A percentile compares a stretch with the other conserved stretches of the same genome.
Conservation (phyloP, 2,797 vertebrate genomes). For the Petrocephalus sullivani region DNA sequence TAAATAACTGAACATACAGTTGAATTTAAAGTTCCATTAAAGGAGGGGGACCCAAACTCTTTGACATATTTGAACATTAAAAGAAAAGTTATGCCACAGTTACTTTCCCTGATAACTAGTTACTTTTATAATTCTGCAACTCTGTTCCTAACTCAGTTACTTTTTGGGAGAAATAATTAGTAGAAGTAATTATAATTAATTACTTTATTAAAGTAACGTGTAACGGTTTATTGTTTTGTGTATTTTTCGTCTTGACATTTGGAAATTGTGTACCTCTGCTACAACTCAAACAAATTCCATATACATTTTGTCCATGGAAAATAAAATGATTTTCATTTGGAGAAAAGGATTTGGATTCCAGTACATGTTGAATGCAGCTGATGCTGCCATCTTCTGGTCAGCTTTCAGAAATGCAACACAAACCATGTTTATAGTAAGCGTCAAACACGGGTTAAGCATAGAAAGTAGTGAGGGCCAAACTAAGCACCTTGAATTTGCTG, state of each 20-base stretch:
- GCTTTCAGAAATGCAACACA: neutral
- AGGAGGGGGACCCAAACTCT: too few relatives aligned
- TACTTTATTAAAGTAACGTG: too few relatives aligned
- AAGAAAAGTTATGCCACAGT: too few relatives aligned
- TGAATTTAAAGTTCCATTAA: too few relatives aligned
- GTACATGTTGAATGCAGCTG: neutral
- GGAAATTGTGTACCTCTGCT: neutral
- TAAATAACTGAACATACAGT: too few relatives aligned
- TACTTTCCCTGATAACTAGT: too few relatives aligned
- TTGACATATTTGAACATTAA: too few relatives aligned
- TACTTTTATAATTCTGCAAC: too few relatives aligned
- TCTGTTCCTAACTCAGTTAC: too few relatives aligned
- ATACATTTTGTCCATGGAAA: neutral
- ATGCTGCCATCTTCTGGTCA: neutral
- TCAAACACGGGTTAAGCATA: neutral
- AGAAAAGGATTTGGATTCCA: neutral
- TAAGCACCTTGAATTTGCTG: neutral
- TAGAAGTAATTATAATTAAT: too few relatives aligned
- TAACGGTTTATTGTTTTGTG: neutral
- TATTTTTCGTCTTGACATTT: neutral
- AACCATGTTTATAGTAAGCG: neutral
- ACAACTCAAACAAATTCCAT: neutral
- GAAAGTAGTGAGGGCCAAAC: neutral
- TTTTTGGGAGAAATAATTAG: too few relatives aligned
- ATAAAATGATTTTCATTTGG: neutral